These are phyloP conservation scores for Ptychoptera contaminata DNA, from an alignment of 2,888 invertebrate genomes.

Conservation along the genomic window DNA sequence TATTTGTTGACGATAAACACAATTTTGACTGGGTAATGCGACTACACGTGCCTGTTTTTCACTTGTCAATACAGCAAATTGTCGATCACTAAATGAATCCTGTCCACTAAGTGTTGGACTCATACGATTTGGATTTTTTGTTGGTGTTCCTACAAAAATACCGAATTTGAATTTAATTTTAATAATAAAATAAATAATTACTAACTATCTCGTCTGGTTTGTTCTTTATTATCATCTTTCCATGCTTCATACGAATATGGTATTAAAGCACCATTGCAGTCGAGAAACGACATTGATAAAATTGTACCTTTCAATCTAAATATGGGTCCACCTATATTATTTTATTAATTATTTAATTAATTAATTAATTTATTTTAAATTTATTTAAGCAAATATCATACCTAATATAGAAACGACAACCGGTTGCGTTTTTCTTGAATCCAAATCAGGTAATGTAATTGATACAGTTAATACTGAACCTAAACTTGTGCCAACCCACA, in stretches of 20 bases:
- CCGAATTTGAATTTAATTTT: neutral
- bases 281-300: constrained; percentile 87
- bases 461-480: constrained; percentile 91
- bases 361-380: neutral
- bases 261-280: constrained; percentile 85
- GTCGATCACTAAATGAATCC: constrained; percentile 52
- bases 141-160: constrained; percentile 39
- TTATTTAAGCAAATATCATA: constrained; percentile 27
- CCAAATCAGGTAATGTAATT: constrained; percentile 66
- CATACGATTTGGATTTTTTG: constrained; percentile 57
- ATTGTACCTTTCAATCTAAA: constrained; percentile 94
- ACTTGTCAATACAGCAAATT: constrained; percentile 84
- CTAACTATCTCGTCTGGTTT: constrained; percentile 26
- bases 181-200: neutral
- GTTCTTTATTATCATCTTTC: constrained; percentile 59
- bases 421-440: constrained; percentile 68
- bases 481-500: constrained; percentile 96
- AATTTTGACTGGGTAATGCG: constrained; percentile 88
- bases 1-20: constrained; percentile 83
- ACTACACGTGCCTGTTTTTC: constrained; percentile 92
- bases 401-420: constrained; percentile 80
- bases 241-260: constrained; percentile 83
- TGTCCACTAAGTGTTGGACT: constrained; percentile 50
- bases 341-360: neutral
- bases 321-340: constrained; percentile 69